These are phyloP conservation scores for Ageneiosus marmoratus DNA, from an alignment of 2,113 vertebrate species.

Conservation along the genomic window DNA sequence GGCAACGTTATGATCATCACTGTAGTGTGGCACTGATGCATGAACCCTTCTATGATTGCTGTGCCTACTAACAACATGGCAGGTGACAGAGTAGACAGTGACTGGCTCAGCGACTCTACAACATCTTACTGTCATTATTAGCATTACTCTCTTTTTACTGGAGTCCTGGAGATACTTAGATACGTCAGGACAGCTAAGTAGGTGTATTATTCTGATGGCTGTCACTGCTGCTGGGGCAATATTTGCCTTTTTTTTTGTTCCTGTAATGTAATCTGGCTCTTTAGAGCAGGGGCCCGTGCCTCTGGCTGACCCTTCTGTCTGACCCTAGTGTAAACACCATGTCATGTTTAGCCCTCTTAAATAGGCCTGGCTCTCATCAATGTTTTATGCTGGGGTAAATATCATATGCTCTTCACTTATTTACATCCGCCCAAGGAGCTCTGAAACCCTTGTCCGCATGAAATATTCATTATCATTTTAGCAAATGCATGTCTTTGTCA, in stretches of 20 bases:
- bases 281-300: constrained; percentile 74
- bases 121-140: background rate
- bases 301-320: constrained; percentile 75
- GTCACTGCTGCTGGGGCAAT: constrained; percentile 49
- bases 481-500: constrained; percentile 78
- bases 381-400: constrained; percentile 81
- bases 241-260: constrained; percentile 47
- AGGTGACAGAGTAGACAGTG: constrained; percentile 9
- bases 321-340: constrained; percentile 81
- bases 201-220: constrained; percentile 46
- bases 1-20: constrained; percentile 35
- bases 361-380: constrained; percentile 78
- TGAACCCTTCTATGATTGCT: constrained; percentile 13
- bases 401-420: constrained; percentile 83
- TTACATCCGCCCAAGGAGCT: constrained; percentile 78
- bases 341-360: constrained; percentile 80
- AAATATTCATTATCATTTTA: constrained; percentile 81
- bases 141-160: background rate
- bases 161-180: background rate
- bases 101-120: background rate
- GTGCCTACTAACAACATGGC: background rate
- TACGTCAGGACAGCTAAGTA: constrained; percentile 37
- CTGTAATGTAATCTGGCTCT: constrained; percentile 72
- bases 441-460: constrained; percentile 77
- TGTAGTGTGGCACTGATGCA: constrained; percentile 9